Base-by-base conservation (phyloP, 2,797 vertebrate genomes). In the Acanthurus tractus region DNA sequence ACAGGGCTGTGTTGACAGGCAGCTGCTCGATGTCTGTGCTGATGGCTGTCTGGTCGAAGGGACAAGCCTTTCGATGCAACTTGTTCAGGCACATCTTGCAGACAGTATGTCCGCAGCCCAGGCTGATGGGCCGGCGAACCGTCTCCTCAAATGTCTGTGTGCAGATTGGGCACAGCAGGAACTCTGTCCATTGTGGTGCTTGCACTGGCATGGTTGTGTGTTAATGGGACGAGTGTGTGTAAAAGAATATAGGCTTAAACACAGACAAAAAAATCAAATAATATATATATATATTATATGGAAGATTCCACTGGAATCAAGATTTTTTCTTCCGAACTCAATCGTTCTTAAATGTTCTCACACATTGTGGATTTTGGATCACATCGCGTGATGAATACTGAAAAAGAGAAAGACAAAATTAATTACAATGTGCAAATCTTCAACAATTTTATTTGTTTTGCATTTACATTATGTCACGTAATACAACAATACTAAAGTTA, bases 81-180 rank as follows among this genome's bases (percentile, higher is more conserved):
- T 99, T 99, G 95, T 99, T 99, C 93, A 99, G 97, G 96, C 98
- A 99, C 98, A 99, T 99, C 96, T 99, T 99, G 95, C 98, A 99
- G 94, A 99, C 98, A 44, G 98, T 99, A 91, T 99, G 98, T 90
- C 98, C 98, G 20, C 98, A 99, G 75, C 98, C 98, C 93, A 99
- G 92, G 86, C 98, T 99, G 95, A 99, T 99, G 90, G 98, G 98
- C 90, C 98, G 96, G 36, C 98, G 97, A 89, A 99, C 96, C 1
- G 97, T 98, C 94, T 99, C 98, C 72, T 99, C 98, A 77, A 99
- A 99, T 50, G 97, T 99, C 94, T 99, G 98, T 85, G 97, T 99
- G 96, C 98, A 99, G 96, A 99, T 99, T 0, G 98, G 98, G 95
- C 98, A 99, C 95, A 97, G 97, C 90, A 99, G 96, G 94, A 99